Percentiles rank a stretch among this genome's conserved stretches.
Conservation (phyloP, 2,113 vertebrate species). For the Lycocorax pyrrhopterus region DNA sequence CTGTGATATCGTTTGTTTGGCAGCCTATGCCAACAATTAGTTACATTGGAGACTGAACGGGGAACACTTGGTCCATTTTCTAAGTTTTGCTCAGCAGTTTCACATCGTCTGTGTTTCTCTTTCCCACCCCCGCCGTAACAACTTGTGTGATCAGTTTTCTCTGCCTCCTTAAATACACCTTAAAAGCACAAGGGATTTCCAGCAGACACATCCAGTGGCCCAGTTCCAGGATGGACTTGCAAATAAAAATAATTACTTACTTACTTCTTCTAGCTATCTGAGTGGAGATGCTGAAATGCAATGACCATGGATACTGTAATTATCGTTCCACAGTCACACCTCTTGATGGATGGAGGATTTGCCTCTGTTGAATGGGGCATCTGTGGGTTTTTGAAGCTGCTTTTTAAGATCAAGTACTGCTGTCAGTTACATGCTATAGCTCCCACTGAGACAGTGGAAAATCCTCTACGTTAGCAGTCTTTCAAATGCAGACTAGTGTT, state of each 20-base stretch:
- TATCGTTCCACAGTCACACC: background rate
- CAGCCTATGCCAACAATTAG: background rate
- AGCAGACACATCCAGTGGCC: background rate
- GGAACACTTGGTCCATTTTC: background rate
- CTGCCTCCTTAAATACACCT: background rate
- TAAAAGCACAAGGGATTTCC: background rate
- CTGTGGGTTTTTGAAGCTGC: background rate
- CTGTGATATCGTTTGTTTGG: background rate
- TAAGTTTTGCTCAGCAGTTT: background rate
- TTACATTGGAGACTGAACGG: background rate
- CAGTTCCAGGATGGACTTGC: background rate
- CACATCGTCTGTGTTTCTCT: background rate
- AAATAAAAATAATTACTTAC: background rate
- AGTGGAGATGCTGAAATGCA: background rate
- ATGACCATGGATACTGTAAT: background rate
- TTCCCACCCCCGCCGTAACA: background rate
- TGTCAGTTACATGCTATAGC: background rate
- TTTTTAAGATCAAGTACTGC: background rate
- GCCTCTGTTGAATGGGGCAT: background rate
- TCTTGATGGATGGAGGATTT: background rate
- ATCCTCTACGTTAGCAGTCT: background rate
- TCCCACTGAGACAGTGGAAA: background rate
- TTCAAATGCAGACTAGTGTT: background rate
- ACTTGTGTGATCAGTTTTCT: background rate
- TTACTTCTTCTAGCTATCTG: background rate